Percentiles rank a stretch among this genome's conserved stretches.
Conservation (phyloP, 2,888 invertebrate species). For the Phengaris alcon region DNA sequence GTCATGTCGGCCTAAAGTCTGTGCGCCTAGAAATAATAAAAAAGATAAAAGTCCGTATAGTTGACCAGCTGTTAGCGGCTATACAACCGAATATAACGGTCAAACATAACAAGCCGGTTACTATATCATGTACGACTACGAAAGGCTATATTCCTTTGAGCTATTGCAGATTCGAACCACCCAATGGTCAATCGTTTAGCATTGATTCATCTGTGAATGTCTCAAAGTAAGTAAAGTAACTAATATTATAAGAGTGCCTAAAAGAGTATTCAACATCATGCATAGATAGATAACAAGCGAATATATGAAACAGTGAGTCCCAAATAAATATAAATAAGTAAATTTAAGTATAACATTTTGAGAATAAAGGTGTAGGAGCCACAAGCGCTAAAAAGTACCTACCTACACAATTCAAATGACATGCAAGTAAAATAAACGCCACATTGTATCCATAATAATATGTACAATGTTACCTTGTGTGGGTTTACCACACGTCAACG, state of each 20-base stretch:
- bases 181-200: conserved; percentile 65
- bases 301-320: too few relatives aligned
- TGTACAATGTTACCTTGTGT: too few relatives aligned
- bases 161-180: conserved; percentile 74
- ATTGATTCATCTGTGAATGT: conserved; percentile 60
- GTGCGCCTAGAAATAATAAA: conserved; percentile 57
- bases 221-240: conserved; percentile 53
- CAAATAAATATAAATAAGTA: too few relatives aligned
- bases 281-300: too few relatives aligned
- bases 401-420: too few relatives aligned
- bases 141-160: conserved; percentile 56
- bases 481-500: too few relatives aligned
- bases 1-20: conserved; percentile 63
- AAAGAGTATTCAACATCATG: not conserved
- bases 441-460: too few relatives aligned
- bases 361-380: too few relatives aligned
- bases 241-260: not conserved
- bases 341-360: too few relatives aligned
- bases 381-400: too few relatives aligned
- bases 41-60: conserved; percentile 56
- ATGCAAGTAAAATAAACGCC: too few relatives aligned
- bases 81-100: conserved; percentile 52
- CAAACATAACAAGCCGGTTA: conserved; percentile 53
- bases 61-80: conserved; percentile 57
- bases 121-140: conserved; percentile 64